Conservation (phyloP, 2,113 vertebrate genomes). For the Leptobrachium ailaonicum region DNA sequence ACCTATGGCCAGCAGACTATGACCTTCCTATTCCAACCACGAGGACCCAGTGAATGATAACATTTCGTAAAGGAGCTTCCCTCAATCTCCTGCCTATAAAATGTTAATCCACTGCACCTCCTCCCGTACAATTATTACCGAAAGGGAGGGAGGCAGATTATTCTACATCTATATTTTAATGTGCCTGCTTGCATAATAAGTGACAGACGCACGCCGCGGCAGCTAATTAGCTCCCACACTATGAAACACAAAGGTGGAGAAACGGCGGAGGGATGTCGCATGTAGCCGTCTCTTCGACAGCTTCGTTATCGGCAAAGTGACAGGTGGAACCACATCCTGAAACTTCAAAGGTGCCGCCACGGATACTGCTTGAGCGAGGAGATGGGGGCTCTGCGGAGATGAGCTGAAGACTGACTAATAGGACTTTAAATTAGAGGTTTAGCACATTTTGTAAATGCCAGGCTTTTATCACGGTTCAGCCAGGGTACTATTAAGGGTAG, state of each 20-base stretch:
- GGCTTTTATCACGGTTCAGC: not conserved
- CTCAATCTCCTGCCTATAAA: no score
- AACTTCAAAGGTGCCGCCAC: not conserved
- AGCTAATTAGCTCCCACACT: constrained; percentile 29
- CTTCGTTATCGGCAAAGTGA: constrained; percentile 1
- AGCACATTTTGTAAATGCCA: not conserved
- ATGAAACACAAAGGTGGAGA: not conserved
- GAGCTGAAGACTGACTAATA: not conserved
- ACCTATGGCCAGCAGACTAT: no score
- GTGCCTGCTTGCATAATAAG: not conserved
- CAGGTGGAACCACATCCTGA: not conserved
- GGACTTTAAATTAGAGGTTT: not conserved
- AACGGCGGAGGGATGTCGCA: not conserved
- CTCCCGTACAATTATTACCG: no score
- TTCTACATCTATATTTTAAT: not conserved
- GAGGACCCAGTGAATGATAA: no score
- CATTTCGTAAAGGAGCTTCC: no score
- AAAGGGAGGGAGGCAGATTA: no score
- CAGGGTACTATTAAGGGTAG: not conserved
- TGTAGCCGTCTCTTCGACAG: not conserved
- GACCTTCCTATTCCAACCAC: no score
- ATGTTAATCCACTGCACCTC: no score
- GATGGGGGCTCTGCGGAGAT: not conserved
- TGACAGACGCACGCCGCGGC: constrained; percentile 3
- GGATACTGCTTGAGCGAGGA: not conserved